Base-by-base conservation (phyloP, 2,797 vertebrate species). In the Protonibea diacanthus region DNA sequence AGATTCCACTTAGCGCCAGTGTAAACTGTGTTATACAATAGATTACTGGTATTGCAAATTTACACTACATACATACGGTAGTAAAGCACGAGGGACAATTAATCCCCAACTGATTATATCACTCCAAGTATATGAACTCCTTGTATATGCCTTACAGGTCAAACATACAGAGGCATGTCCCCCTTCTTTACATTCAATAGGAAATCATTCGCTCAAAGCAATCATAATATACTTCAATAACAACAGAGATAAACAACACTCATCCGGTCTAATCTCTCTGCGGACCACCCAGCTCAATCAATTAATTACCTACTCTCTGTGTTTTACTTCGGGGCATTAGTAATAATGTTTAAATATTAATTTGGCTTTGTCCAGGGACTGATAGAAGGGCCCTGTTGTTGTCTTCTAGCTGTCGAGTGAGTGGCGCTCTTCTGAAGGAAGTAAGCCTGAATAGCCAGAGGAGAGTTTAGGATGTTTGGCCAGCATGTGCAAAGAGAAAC, bases 281-380 rank as follows among this genome's bases (percentile, higher is more conserved):
- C 10, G 91, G 89, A 92, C 93, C 92, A 93, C 91, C 93, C 93
- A 90, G 85, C 89, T 94, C 95, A 94, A 96, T 96, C 95, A 96
- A 96, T 96, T 96, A 96, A 96, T 96, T 96, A 96, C 93, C 94
- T 92, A 88, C 90, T 93, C 89, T 93, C 90, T 85, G 86, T 94
- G 92, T 96, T 96, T 96, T 91, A 94, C 96, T 96, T 93, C 88
- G 80, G 96, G 95, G 94, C 93, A 92, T 92, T 92, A 91, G 93
- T 95, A 96, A 96, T 96, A 95, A 96, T 96, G 95, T 96, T 96
- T 94, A 97, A 96, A 97, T 96, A 96, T 97, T 96, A 95, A 97
- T 96, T 94, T 92, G 95, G 89, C 94, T 95, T 94, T 95, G 94
- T 96, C 95, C 94, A 94, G 92, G 94, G 95, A 95, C 94, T 93